Percentiles rank a stretch among this genome's conserved stretches.
These are phyloP conservation scores for Melanotaenia trifasciata DNA, from an alignment of 2,797 vertebrate species.

Conservation along the genomic window DNA sequence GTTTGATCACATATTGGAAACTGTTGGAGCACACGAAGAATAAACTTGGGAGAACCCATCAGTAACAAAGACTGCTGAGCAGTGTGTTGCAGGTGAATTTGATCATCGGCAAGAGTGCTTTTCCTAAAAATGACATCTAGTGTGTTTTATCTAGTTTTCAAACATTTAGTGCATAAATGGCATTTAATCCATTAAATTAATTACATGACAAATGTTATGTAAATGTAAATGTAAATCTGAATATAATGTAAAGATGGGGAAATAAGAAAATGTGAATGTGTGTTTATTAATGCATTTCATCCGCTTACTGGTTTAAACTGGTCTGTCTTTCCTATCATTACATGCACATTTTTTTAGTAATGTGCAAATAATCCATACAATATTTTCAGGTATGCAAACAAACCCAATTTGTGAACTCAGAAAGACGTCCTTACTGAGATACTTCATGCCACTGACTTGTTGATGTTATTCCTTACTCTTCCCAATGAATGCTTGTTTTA, in stretches of 20 bases:
- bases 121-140: too few relatives aligned
- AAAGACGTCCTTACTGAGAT: not conserved
- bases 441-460: slow-evolving; percentile 23
- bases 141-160: too few relatives aligned
- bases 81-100: too few relatives aligned
- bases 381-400: not conserved
- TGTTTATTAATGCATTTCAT: not conserved
- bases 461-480: slow-evolving; percentile 22
- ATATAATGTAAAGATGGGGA: not conserved
- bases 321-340: not conserved
- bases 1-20: too few relatives aligned
- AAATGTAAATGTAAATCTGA: not conserved
- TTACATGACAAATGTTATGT: not conserved
- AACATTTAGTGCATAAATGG: not conserved
- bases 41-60: too few relatives aligned
- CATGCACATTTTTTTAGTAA: not conserved
- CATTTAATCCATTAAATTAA: not conserved
- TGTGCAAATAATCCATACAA: not conserved
- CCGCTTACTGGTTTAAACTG: not conserved
- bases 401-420: not conserved
- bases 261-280: not conserved
- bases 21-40: too few relatives aligned
- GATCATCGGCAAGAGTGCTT: too few relatives aligned
- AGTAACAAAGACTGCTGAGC: too few relatives aligned
- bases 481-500: slow-evolving; percentile 51